A percentile compares a stretch with the other conserved stretches of the same genome.
Conservation (phyloP, 2,797 vertebrate species). For the Cynopterus sphinx region DNA sequence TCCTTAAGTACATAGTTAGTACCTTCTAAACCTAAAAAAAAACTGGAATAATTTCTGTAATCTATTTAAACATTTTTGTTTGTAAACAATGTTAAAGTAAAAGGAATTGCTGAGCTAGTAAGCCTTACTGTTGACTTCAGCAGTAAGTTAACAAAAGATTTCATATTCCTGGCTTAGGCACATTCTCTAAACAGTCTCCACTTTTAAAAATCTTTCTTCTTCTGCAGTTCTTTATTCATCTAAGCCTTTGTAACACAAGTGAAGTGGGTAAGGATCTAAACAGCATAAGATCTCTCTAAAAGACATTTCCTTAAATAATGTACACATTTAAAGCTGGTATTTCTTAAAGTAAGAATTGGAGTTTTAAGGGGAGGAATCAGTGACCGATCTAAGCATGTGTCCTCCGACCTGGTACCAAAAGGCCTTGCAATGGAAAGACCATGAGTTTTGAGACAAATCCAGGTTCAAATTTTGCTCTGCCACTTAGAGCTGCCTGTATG, state of each 20-base stretch:
- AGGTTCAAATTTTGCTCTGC: neutral
- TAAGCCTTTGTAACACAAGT: neutral
- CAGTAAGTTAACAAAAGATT: neutral
- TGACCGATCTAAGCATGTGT: neutral
- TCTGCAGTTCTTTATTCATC: neutral
- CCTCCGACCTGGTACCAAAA: neutral
- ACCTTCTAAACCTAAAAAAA: neutral
- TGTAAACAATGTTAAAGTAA: neutral
- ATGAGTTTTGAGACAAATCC: neutral
- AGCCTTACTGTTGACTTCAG: neutral
- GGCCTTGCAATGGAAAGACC: neutral
- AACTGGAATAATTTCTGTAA: neutral
- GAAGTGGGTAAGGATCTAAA: neutral
- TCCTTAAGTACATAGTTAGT: neutral
- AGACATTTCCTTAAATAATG: neutral
- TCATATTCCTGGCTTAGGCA: neutral
- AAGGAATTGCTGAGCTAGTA: neutral
- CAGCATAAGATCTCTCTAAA: neutral
- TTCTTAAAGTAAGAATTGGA: neutral
- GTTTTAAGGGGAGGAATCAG: neutral
- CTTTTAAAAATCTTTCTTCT: neutral
- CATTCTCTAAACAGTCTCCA: neutral
- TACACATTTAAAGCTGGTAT: neutral
- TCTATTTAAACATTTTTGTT: neutral
- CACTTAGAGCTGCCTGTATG: neutral